Percentiles rank a stretch among this genome's conserved stretches.
phyloP scores from a whole-genome alignment of 2,797 vertebrate genomes.

The Manis javanica region DNA sequence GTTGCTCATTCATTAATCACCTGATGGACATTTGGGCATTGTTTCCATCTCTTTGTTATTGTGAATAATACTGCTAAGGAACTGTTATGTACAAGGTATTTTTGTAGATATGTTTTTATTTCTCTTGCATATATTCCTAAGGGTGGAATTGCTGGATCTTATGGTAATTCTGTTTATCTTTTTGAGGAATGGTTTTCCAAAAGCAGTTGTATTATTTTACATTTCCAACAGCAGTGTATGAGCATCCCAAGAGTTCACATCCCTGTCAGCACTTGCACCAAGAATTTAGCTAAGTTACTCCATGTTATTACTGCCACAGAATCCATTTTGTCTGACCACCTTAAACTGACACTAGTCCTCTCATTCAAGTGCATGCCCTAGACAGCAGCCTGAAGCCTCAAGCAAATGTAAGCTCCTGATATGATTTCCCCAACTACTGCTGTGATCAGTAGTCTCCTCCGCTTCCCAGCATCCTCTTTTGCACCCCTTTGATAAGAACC shows the following conservation, averaged over 20 bases:
- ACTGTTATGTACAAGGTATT: background rate
- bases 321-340: background rate
- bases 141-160: background rate
- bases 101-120: background rate
- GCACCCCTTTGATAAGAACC: background rate
- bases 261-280: background rate
- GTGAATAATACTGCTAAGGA: background rate
- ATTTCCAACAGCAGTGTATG: background rate
- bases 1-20: background rate
- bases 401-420: background rate
- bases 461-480: background rate
- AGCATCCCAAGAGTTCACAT: background rate
- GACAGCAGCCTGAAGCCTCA: background rate
- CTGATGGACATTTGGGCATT: background rate
- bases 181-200: background rate
- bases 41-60: background rate
- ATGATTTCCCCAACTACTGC: background rate
- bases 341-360: background rate
- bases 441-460: background rate
- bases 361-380: background rate
- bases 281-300: background rate
- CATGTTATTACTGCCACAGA: background rate
- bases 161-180: slow-evolving; percentile 21
- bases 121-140: background rate
- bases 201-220: background rate